Conservation (phyloP, 1,140 invertebrate species). For the Polyergus mexicanus region DNA sequence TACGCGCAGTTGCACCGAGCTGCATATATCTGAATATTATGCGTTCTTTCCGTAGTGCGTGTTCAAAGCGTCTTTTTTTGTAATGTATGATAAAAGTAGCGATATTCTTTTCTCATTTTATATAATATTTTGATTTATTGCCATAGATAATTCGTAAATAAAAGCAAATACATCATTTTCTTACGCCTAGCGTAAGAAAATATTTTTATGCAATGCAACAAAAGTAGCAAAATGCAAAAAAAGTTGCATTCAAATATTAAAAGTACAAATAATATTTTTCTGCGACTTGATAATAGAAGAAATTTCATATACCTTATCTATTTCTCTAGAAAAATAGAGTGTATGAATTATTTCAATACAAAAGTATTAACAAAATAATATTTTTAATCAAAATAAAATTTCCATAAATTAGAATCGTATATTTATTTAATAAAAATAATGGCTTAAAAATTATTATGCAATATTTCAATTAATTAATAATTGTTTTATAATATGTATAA, state of each 20-base stretch:
- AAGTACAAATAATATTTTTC: not conserved
- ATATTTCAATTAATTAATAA: not conserved
- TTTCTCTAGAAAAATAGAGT: not conserved
- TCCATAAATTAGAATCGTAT: not conserved
- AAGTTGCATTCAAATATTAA: not conserved
- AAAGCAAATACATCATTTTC: not conserved
- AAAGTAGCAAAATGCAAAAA: not conserved
- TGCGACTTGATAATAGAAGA: not conserved
- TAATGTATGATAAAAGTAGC: conserved; percentile 18
- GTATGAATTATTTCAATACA: not conserved
- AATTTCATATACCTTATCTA: not conserved
- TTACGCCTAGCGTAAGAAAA: conserved; percentile 4
- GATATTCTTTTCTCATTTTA: conserved; percentile 7
- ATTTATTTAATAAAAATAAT: not conserved
- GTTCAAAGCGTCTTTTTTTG: not conserved
- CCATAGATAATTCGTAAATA: conserved; percentile 4
- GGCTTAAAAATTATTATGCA: not conserved
- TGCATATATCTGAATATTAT: conserved; percentile 19
- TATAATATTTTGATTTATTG: conserved; percentile 32
- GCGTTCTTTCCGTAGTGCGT: conserved; percentile 9
- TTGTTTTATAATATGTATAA: not conserved
- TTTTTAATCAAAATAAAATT: not conserved
- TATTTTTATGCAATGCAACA: conserved; percentile 1
- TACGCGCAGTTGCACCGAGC: conserved; percentile 3
- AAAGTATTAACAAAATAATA: not conserved